Percentiles rank a stretch among this genome's conserved stretches.
Conservation (phyloP, 2,113 vertebrate species). For the Microcebus tavaratra region DNA sequence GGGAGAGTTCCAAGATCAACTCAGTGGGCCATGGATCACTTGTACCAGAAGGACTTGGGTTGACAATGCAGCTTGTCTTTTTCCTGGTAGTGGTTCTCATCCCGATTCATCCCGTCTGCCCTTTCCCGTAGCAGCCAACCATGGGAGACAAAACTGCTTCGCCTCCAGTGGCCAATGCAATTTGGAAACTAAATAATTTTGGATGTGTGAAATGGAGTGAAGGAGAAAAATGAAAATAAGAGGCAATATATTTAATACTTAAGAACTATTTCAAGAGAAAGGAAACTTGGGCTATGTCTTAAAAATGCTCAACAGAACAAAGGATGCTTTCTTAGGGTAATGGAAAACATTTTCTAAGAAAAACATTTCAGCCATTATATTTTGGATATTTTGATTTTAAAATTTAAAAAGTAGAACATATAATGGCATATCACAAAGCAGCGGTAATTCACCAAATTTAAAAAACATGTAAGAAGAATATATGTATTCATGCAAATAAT, state of each 20-base stretch:
- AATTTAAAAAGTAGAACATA: background rate
- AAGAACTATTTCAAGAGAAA: background rate
- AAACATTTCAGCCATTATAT: background rate
- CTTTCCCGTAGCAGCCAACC: background rate
- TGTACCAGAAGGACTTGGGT: background rate
- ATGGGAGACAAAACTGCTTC: background rate
- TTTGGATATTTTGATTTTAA: conserved; percentile 14
- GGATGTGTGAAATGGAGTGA: background rate
- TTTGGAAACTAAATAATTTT: background rate
- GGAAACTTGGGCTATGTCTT: background rate
- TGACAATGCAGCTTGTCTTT: background rate
- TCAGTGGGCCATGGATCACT: background rate
- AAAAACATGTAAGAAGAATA: background rate
- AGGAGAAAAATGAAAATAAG: background rate
- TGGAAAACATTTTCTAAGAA: background rate
- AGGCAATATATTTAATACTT: background rate
- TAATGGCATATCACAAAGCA: background rate
- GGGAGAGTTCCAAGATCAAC: background rate
- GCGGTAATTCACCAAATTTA: background rate
- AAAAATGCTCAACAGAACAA: background rate
- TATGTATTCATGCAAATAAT: background rate
- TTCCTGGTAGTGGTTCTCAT: background rate
- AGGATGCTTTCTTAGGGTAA: background rate
- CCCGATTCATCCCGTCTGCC: background rate
- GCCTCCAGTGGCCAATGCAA: background rate